Evolutionary conservation across 2,888 invertebrate genomes (phyloP), one percentile per base, ranked within the genome.

Genomic region (Cheiracanthium punctorium): DNA sequence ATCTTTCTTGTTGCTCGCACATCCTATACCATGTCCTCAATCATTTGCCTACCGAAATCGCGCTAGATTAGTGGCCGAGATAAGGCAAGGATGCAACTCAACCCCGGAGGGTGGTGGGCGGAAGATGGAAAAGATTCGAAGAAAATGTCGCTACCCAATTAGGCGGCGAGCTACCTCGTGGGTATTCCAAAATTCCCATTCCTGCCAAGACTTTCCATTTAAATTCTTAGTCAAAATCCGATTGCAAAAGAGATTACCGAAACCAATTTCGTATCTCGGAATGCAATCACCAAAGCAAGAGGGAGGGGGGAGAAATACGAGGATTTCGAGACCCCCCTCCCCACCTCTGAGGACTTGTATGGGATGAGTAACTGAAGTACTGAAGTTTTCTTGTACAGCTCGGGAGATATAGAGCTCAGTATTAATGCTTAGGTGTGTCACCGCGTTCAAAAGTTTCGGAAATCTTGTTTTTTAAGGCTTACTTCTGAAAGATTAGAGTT

Each of bases 211-310:
- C 73, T 84, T 84, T 84, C 84, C 84, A 84, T 84, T 84, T 84
- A 84, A 84, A 84, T 84, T 84, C 84, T 84, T 84, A 84, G 77
- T 84, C 84, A 79, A 84, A 84, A 84, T 84, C 84, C 84, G 84
- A 84, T 84, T 84, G 79, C 84, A 69, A 74, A 79, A 69, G 84
- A 84, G 84, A 84, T 84, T 84, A 84, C 84, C 30, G 84, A 79
- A 84, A 84, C 77, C 84, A 84, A 84, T 84, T 84, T 84, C 84
- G 73, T 84, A 84, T 84, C 84, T 73, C 65, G 30, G 73, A 72
- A 84, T 69, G 84, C 84, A 84, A 84, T 84, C 84, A 84, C 84
- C 74, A 70, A 32, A 67, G 65, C 32, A 41, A 70, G 41, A 32
- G 43, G 30, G 24, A n/a, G 73, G 48, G 65, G 32, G 69, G 32